Base-by-base conservation (phyloP, 2,888 invertebrate genomes). In the Amphipyra tragopoginis region DNA sequence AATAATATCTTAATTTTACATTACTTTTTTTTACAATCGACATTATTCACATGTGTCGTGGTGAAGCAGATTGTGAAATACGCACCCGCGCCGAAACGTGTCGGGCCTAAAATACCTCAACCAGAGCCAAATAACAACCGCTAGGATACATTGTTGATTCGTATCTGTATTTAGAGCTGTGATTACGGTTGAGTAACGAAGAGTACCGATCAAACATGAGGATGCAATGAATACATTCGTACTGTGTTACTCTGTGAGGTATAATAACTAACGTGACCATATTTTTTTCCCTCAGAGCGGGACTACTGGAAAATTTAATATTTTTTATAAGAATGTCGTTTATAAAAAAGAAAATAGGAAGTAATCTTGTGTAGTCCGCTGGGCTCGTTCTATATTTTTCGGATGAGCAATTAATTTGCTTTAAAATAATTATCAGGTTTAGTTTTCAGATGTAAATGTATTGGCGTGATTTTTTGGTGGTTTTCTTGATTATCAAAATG, bases 1-100 rank as follows among this genome's bases (percentile, higher is more conserved):
- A 83, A 80, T 81, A 77, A 69, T 77, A 72, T 79, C 83, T 84
- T 83, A 82, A 78, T 81, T 79, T 81, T 77, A 77, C 73, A 83
- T 81, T 76, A 79, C 81, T 77, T 80, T 82, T 84, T 81, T 84
- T 81, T 81, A 82, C 73, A 84, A 83, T 84, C 83, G 82, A 82
- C 79, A 75, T 82, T 80, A 81, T 75, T 69, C 65, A 66, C 74
- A 52, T 64, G 66, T 68, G 69, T 65, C 75, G 64, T 55, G 61
- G 58, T 49, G 67, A 76, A 72, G 33, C 56, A 66, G 42, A 66
- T 64, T 71, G 66, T 65, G 64, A 65, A 71, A 66, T 64, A 70
- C 56, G 63, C 50, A 61, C 42, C 62, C 68, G 63, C 44, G 26
- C 15, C 59, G 49, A 15, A 47, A 29, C 58, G 50, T 36, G 29